A percentile compares a stretch with the other conserved stretches of the same genome.
These are phyloP conservation scores for Macquaria australasica DNA, from an alignment of 2,113 vertebrate species.

Conservation along the genomic window DNA sequence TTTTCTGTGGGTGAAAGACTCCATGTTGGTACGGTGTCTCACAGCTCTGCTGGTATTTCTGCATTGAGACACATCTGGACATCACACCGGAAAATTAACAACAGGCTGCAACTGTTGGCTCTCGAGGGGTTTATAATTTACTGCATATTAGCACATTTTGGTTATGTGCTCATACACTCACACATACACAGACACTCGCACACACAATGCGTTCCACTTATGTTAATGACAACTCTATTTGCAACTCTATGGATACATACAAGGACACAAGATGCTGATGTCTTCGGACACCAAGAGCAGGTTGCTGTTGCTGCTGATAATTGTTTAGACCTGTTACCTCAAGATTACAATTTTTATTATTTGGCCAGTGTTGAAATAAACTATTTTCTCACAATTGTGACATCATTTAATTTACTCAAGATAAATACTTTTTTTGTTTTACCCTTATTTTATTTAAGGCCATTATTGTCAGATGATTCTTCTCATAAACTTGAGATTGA, in stretches of 20 bases:
- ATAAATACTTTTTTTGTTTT: neutral
- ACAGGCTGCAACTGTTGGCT: neutral
- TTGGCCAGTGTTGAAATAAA: neutral
- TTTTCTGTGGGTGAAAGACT: slow-evolving; percentile 86
- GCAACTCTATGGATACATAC: neutral
- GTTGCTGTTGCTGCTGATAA: neutral
- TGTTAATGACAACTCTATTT: neutral
- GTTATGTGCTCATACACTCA: neutral
- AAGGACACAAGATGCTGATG: neutral
- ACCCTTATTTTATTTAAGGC: neutral
- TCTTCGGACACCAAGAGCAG: neutral
- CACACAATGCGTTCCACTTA: neutral
- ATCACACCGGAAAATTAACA: neutral
- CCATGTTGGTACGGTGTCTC: slow-evolving; percentile 84
- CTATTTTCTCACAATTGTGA: neutral
- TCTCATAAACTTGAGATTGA: neutral
- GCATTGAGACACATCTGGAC: slow-evolving; percentile 61
- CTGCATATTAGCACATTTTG: neutral
- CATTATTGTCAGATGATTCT: neutral
- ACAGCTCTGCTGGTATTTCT: slow-evolving; percentile 78
- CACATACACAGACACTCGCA: neutral
- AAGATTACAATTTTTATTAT: neutral
- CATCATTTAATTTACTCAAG: neutral
- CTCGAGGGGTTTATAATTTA: neutral
- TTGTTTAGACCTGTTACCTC: neutral